Base-by-base conservation (phyloP, 2,888 invertebrate species). In the Xestia ashworthii region DNA sequence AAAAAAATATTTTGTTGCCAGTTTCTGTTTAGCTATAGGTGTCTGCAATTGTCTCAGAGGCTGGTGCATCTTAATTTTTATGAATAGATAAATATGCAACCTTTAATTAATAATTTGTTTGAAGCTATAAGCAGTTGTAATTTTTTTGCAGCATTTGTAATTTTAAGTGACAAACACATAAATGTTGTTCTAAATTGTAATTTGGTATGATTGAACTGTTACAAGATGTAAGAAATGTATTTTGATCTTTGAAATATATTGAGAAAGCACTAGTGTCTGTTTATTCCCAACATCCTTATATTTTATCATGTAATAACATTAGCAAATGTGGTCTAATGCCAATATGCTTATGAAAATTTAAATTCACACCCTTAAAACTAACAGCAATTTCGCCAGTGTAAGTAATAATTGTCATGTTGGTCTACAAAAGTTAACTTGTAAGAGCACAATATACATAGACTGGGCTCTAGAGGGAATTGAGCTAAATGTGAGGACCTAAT, bases 221-320 rank as follows among this genome's bases (percentile, higher is more conserved):
- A 94, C 88, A 93, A 94, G 94, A 95, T 96, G 93, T 95, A 95
- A 95, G 94, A 96, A 96, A 94, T 96, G 95, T 95, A 96, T 96
- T 96, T 96, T 96, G 95, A 95, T 95, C 95, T 96, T 95, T 94
- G 93, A 96, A 96, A 95, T 96, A 96, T 96, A 96, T 94, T 93
- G 92, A 94, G 90, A 91, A 94, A 94, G 90, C 89, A 92, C 91
- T 90, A 89, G 87, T 74, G 83, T 90, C 84, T 89, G 87, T 91
- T 93, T 89, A 88, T 90, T 92, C 65, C 11, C 62, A 9, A 32
- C 16, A 9, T 19, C 32, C 60, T 62, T 19, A 32, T 32, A 32
- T 32, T 16, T 32, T 25, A 58, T 25, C 0, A n/a, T n/a, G n/a
- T 12, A n/a, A 22, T 5, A 9, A 22, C 22, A 22, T 22, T 9